A percentile compares a stretch with the other conserved stretches of the same genome.
Conservation (phyloP, 2,113 vertebrate genomes). For the Poeciliopsis occidentalis region DNA sequence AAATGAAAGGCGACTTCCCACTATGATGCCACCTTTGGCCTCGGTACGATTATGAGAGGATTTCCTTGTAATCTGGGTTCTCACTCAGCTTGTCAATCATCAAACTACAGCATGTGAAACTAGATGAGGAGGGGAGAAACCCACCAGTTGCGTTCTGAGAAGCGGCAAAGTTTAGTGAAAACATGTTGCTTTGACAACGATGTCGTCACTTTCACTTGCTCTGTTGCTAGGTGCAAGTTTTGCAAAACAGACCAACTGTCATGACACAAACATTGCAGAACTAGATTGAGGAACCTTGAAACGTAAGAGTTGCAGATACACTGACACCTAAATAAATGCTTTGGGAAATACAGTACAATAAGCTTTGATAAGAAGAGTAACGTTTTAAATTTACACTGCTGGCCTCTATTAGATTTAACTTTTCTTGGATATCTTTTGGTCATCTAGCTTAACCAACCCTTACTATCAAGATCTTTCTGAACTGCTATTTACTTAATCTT, state of each 20-base stretch:
- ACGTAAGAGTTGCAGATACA: slow-evolving; percentile 8
- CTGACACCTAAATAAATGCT: neutral
- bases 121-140: slow-evolving; percentile 2
- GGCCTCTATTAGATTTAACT: neutral
- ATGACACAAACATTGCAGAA: slow-evolving; percentile 58
- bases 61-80: slow-evolving; percentile 64
- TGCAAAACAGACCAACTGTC: slow-evolving; percentile 43
- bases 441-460: neutral
- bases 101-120: slow-evolving; percentile 17
- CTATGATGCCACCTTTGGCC: slow-evolving; percentile 26
- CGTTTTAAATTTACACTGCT: neutral
- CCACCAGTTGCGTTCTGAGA: neutral
- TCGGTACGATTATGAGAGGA: slow-evolving; percentile 54
- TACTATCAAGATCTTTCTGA: neutral
- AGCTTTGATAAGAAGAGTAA: neutral
- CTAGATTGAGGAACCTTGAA: slow-evolving; percentile 40
- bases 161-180: neutral
- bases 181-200: slow-evolving; percentile 1
- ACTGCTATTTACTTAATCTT: neutral
- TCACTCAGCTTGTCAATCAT: slow-evolving; percentile 58
- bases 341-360: neutral
- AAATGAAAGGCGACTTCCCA: slow-evolving; percentile 24
- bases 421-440: neutral
- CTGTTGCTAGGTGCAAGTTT: slow-evolving; percentile 4
- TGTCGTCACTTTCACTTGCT: slow-evolving; percentile 45